Base-by-base conservation (phyloP, 2,888 invertebrate species). In the Ectemnius lituratus region DNA sequence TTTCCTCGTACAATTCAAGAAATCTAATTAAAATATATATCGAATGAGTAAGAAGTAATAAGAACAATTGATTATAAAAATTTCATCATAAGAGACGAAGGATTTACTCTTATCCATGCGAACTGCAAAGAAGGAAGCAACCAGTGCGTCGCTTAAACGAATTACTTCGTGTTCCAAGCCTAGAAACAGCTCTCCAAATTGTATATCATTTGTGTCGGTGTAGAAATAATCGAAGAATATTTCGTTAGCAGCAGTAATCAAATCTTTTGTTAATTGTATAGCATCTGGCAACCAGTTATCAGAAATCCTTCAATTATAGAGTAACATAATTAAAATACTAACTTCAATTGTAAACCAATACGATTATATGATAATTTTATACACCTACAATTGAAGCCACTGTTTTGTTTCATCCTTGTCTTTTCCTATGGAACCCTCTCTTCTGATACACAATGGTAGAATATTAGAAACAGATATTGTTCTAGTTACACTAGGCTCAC, bases 101-200 rank as follows among this genome's bases (percentile, higher is more conserved):
- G 8, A 58, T 13, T 27, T 8, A 87, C 88, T 80, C 61, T 82
- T 37, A 49, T 65, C 75, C 8, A 88, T 63, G 67, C 81, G 78
- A 71, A 85, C 66, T 20, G 88, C 90, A 75, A 83, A 78, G 23
- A 75, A 64, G 71, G 85, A 83, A 20, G 69, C 23, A 11, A 85
- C 76, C 47, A 90, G 79, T 20, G 79, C 67, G 59, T 87, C 78
- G 37, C 87, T 81, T 11, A 90, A 75, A 27, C 79, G 62, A 23
- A 87, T 64, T 59, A 87, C 70, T 62, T 77, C 71, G 5, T 85
- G 67, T 27, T 88, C 85, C 6, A 90, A 78, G 14, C 82, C 67
- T 2, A 89, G 72, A 76, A 87, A 89, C 1, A 90, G 57, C 68
- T 90, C 90, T 23, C 90, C 90, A 73, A 79, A 89, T 2, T 69